Percentiles rank a stretch among this genome's conserved stretches.
These are phyloP conservation scores for Thaleichthys pacificus DNA, from an alignment of 2,797 vertebrate genomes.

Conservation along the genomic window DNA sequence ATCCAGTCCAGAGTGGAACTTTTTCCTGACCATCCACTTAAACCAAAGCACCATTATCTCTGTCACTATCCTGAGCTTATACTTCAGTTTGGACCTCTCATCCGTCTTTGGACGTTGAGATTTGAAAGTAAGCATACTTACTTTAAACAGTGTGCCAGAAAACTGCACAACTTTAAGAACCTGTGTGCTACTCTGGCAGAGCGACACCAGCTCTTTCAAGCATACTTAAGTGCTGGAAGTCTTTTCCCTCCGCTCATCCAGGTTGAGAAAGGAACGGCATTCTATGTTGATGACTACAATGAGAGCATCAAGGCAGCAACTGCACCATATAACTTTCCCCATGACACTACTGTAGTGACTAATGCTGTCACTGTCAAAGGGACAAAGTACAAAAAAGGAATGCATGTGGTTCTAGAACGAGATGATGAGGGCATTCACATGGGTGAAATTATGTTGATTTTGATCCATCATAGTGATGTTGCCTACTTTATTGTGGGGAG, in stretches of 20 bases:
- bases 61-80: slow-evolving; percentile 19
- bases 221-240: too few relatives aligned
- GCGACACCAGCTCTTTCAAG: too few relatives aligned
- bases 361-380: slow-evolving; percentile 28
- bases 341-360: neutral
- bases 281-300: too few relatives aligned
- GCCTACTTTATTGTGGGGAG: slow-evolving; percentile 22
- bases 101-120: slow-evolving; percentile 6
- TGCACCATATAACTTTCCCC: too few relatives aligned
- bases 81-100: slow-evolving; percentile 2
- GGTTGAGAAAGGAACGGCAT: too few relatives aligned
- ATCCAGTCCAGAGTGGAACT: too few relatives aligned
- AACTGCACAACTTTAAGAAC: too few relatives aligned
- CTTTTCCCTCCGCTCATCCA: too few relatives aligned
- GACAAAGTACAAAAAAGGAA: slow-evolving; percentile 20
- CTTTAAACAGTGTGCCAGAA: slow-evolving; percentile 1
- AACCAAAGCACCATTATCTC: slow-evolving; percentile 16
- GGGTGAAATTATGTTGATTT: slow-evolving; percentile 17
- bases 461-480: slow-evolving; percentile 15
- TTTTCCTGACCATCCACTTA: too few relatives aligned
- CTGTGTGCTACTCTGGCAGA: too few relatives aligned
- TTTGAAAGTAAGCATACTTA: slow-evolving; percentile 19
- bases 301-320: too few relatives aligned
- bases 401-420: slow-evolving; percentile 16
- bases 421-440: slow-evolving; percentile 19